phyloP scores from a whole-genome alignment of 1,140 invertebrate species.

The Zaprionus ghesquierei region DNA sequence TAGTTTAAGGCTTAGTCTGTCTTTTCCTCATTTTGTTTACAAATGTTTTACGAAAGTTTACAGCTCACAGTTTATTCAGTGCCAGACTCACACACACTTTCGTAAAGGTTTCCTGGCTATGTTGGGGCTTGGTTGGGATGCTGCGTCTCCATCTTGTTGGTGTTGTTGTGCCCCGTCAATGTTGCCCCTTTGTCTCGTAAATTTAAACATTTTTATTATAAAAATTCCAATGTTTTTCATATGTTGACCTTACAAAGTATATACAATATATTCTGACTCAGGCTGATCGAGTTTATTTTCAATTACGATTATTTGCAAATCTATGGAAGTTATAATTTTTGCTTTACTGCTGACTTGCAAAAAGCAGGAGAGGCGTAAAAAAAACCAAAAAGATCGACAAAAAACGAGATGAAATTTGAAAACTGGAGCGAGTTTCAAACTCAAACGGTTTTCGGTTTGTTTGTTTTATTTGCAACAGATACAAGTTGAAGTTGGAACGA shows the following conservation, averaged over 20 bases:
- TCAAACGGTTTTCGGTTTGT: slow-evolving; percentile 19
- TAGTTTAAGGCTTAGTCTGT: slow-evolving; percentile 29
- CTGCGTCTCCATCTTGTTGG: background rate
- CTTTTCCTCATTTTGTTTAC: slow-evolving; percentile 52
- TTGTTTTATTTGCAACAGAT: slow-evolving; percentile 71
- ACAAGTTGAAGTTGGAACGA: slow-evolving; percentile 48
- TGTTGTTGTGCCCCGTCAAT: slow-evolving; percentile 56
- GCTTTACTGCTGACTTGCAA: slow-evolving; percentile 41
- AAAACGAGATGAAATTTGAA: slow-evolving; percentile 16
- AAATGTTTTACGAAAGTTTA: slow-evolving; percentile 68
- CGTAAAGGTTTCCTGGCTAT: slow-evolving; percentile 38
- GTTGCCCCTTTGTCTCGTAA: slow-evolving; percentile 76
- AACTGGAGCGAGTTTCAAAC: slow-evolving; percentile 22
- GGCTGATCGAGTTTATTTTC: too few species aligned
- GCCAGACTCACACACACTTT: slow-evolving; percentile 4
- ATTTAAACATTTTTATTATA: slow-evolving; percentile 78
- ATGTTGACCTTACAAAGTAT: slow-evolving; percentile 52
- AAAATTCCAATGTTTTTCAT: slow-evolving; percentile 31
- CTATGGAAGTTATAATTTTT: too few species aligned
- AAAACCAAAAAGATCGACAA: slow-evolving; percentile 17
- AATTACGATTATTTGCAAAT: too few species aligned
- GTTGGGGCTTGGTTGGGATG: slow-evolving; percentile 28
- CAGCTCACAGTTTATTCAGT: slow-evolving; percentile 5
- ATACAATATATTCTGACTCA: too few species aligned
- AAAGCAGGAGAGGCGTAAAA: slow-evolving; percentile 2